Conservation (phyloP, 2,888 invertebrate genomes). For the Cenopis cana region DNA sequence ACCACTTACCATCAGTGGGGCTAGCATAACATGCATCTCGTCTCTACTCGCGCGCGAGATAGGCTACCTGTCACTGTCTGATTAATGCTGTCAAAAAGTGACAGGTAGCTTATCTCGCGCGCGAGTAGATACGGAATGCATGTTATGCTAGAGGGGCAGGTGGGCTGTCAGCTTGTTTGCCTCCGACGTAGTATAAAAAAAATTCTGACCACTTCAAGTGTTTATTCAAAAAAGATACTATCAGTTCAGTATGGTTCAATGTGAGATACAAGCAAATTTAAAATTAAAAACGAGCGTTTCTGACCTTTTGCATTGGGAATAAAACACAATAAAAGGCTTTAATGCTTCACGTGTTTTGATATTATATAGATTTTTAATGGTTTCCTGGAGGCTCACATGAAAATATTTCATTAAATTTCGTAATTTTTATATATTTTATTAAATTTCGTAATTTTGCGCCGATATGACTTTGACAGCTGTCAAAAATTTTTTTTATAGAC, state of each 20-base stretch:
- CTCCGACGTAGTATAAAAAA: no score
- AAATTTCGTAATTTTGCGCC: slow-evolving; percentile 2
- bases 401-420: no score
- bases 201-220: not conserved
- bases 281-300: not conserved
- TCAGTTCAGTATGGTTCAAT: slow-evolving; percentile 40
- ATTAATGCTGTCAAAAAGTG: no score
- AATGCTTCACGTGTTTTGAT: not conserved
- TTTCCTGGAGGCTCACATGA: not conserved
- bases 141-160: no score
- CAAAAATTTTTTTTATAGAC: slow-evolving; percentile 5
- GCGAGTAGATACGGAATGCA: no score
- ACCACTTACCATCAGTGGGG: no score
- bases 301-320: not conserved
- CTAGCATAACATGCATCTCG: no score
- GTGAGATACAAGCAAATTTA: not conserved
- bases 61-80: no score
- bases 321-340: not conserved
- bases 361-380: slow-evolving; percentile 10
- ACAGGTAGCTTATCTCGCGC: no score
- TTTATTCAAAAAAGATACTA: slow-evolving; percentile 19
- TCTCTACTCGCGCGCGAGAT: no score
- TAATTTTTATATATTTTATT: no score
- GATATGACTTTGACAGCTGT: slow-evolving; percentile 13
- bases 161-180: no score